Conservation (phyloP, 2,113 vertebrate species). For the Dasyornis broadbenti region DNA sequence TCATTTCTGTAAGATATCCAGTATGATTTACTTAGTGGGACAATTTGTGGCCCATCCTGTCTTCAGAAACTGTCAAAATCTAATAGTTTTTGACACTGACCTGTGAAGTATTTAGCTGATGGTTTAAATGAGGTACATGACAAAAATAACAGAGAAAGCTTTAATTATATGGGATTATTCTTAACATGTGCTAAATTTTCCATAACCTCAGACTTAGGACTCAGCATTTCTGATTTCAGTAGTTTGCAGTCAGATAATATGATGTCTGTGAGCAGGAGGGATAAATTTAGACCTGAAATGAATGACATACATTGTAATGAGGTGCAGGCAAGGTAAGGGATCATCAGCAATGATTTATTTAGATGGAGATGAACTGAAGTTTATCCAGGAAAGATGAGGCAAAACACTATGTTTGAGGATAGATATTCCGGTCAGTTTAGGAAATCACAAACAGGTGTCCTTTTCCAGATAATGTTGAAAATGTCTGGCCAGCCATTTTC, state of each 20-base stretch:
- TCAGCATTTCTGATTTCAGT: conserved; percentile 47
- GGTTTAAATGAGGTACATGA: background rate
- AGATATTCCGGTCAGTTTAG: background rate
- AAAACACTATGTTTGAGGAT: background rate
- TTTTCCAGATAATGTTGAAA: background rate
- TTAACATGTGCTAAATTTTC: conserved; percentile 20
- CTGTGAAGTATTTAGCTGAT: background rate
- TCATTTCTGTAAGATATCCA: background rate
- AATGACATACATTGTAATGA: conserved; percentile 48
- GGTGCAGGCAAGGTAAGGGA: conserved; percentile 37
- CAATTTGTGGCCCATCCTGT: background rate
- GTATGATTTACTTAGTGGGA: background rate
- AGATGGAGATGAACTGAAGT: background rate
- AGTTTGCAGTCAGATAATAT: conserved; percentile 29
- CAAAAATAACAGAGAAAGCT: conserved; percentile 14
- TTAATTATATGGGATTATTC: conserved; percentile 47
- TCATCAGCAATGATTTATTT: conserved; percentile 24
- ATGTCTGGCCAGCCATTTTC: background rate
- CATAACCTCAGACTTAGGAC: conserved; percentile 34
- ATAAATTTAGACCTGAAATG: conserved; percentile 50
- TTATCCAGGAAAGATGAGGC: conserved; percentile 5
- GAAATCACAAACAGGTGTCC: background rate
- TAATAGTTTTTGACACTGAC: background rate
- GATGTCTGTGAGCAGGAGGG: conserved; percentile 21
- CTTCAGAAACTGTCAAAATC: background rate